phyloP scores from a whole-genome alignment of 2,113 vertebrate species.

The Dicerorhinus sumatrensis region DNA sequence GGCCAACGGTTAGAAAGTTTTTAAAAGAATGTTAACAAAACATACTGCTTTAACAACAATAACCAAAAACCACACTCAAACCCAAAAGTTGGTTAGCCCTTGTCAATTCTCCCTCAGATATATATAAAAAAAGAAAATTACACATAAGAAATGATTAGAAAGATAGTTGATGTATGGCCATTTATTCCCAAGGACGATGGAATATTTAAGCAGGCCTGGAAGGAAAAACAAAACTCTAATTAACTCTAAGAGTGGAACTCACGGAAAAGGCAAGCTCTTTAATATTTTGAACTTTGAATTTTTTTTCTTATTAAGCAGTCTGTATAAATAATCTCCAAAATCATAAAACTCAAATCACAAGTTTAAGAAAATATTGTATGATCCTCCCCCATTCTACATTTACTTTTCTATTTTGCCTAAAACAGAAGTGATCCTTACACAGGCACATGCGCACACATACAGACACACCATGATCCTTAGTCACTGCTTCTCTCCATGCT shows the following conservation, averaged over 20 bases:
- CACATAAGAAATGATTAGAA: neutral
- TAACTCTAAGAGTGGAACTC: neutral
- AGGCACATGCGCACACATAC: rapidly evolving
- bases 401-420: neutral
- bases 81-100: neutral
- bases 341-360: neutral
- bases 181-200: conserved; percentile 18
- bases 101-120: neutral
- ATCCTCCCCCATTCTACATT: neutral
- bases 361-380: neutral
- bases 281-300: neutral
- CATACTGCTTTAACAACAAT: neutral
- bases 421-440: neutral
- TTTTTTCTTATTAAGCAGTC: neutral
- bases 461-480: rapidly evolving
- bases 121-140: neutral
- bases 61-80: neutral
- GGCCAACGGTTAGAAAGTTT: neutral
- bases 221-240: neutral
- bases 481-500: neutral
- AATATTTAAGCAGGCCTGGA: neutral
- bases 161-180: neutral
- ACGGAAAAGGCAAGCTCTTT: neutral
- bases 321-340: neutral
- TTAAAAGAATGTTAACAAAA: neutral